Evolutionary conservation across 2,888 invertebrate genomes (phyloP).

Genomic region (Euclidia mi): DNA sequence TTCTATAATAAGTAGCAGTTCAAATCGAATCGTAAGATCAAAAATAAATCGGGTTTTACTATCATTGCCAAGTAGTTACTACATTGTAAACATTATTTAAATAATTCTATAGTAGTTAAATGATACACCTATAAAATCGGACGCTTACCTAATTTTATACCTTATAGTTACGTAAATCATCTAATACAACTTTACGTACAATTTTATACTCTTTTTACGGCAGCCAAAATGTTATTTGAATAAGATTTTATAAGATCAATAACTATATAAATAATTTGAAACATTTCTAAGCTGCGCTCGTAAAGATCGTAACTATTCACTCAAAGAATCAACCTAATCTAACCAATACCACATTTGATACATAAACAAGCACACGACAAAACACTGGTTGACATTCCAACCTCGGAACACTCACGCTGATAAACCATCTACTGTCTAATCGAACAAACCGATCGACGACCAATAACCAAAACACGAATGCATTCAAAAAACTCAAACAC

Average conservation of each 20-base stretch:
- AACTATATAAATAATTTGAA: conserved; percentile 1
- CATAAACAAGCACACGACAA: conserved; percentile 61
- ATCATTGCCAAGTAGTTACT: too few relatives aligned
- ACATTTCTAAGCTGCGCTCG: not conserved
- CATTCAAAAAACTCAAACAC: conserved; percentile 2
- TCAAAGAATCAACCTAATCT: conserved; percentile 22
- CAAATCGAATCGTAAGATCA: too few relatives aligned
- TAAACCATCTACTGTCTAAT: conserved; percentile 81
- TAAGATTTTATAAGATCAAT: conserved; percentile 1
- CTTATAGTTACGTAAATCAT: too few relatives aligned
- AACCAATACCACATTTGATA: conserved; percentile 54
- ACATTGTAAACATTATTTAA: too few relatives aligned
- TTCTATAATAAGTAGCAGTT: too few relatives aligned
- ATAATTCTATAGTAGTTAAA: too few relatives aligned
- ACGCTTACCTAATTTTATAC: too few relatives aligned
- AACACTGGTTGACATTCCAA: conserved; percentile 70
- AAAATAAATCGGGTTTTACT: too few relatives aligned
- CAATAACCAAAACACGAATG: conserved; percentile 42
- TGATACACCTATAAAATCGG: too few relatives aligned
- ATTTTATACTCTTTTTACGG: conserved; percentile 6
- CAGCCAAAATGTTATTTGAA: not conserved
- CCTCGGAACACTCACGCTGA: conserved; percentile 76
- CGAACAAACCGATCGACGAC: conserved; percentile 73
- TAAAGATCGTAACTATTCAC: conserved; percentile 18
- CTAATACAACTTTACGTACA: not conserved